Evolutionary conservation across 2,888 invertebrate species (phyloP), one percentile per base, ranked within the genome.

Genomic region (Ectropis crepuscularia): DNA sequence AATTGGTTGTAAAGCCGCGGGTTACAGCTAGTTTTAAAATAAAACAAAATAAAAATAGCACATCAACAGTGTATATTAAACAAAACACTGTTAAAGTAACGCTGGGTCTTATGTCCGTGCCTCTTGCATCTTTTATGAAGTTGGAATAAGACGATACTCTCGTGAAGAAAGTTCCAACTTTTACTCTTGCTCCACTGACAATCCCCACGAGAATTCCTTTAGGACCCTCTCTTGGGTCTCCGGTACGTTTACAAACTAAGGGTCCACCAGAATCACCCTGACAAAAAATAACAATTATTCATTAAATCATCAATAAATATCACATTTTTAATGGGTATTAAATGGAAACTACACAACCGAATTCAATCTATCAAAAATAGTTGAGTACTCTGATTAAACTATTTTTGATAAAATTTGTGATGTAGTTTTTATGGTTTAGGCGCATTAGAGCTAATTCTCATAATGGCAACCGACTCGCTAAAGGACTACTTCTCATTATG

Each of bases 211-310:
- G 59, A 0, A 88, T 54, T 0, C 86, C 85, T 9, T 66, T 68
- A 0, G 46, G 60, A 0, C 5, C 38, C 50, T 85, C 85, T 0
- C 74, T 71, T 0, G 82, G 79, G 43, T 86, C 84, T 0, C 73
- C 70, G 0, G 85, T 83, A 0, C 65, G 47, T 6, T 41, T 5
- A 61, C 89, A 89, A 0, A 89, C 83, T 6, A 89, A 67, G 1
- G 88, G 88, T 0, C 89, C 89, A 2, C 90, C 90, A 0, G 89
- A 89, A 68, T 89, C 89, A 36, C 87, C 88, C 89, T 89, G 67
- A 39, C 28, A 16, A 28, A 28, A 28, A 28, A 28, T 2, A 28
- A 28, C 16, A 28, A 28, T 28, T 8, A 41, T 41, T 41, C 7
- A 36, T 4, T 36, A 28, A 28, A 28, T 28, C 16, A 28, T 4